Conservation (phyloP, 1,140 invertebrate species). For the Eciton burchellii region DNA sequence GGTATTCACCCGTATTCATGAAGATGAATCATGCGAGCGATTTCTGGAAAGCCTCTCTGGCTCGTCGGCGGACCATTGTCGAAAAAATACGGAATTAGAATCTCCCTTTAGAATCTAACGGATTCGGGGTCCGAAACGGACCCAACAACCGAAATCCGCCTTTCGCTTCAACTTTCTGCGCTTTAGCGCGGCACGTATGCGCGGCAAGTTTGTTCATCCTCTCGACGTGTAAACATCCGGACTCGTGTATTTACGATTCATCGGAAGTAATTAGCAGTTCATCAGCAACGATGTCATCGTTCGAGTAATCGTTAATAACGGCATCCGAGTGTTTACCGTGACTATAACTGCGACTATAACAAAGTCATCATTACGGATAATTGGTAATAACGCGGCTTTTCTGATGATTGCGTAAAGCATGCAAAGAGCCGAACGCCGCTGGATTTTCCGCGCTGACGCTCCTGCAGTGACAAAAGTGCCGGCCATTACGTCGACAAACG, state of each 20-base stretch:
- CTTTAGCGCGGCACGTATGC: background rate
- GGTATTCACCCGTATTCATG: conserved; percentile 33
- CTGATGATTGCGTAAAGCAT: conserved; percentile 25
- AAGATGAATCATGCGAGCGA: conserved; percentile 45
- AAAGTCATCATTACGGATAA: conserved; percentile 39
- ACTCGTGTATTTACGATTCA: background rate
- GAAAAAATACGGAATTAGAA: background rate
- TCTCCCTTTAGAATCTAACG: background rate
- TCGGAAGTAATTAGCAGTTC: conserved; percentile 25
- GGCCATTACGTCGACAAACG: conserved; percentile 24
- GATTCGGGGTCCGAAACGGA: background rate
- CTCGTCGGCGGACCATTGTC: background rate
- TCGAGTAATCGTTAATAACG: conserved; percentile 7
- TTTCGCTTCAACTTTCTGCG: background rate
- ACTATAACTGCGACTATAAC: conserved; percentile 16
- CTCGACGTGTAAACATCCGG: background rate
- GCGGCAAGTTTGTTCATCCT: conserved; percentile 3
- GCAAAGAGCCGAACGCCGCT: conserved; percentile 10
- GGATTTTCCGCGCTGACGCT: conserved; percentile 42
- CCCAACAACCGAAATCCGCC: background rate
- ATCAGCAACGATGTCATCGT: conserved; percentile 13
- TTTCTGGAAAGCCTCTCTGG: conserved; percentile 48
- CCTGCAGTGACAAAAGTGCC: conserved; percentile 3
- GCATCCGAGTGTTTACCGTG: conserved; percentile 19
- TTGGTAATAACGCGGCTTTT: conserved; percentile 37